These are phyloP conservation scores for Dexiosoma caninum DNA, from an alignment of 2,888 invertebrate genomes.

Conservation along the genomic window DNA sequence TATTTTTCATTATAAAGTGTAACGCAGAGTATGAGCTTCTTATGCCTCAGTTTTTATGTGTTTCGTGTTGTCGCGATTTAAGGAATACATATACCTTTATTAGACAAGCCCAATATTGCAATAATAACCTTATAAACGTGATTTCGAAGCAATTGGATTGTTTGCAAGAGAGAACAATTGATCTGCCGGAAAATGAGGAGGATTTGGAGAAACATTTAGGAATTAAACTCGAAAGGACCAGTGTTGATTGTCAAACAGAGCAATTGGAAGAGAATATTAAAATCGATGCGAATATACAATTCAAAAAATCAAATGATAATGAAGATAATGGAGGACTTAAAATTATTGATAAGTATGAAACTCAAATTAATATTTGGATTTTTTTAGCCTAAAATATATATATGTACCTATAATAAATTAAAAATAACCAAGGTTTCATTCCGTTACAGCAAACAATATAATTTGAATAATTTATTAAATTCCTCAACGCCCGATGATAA, in stretches of 20 bases:
- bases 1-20: neutral
- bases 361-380: neutral
- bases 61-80: slow-evolving; percentile 64
- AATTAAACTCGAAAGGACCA: neutral
- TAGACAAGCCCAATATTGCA: slow-evolving; percentile 66
- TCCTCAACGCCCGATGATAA: neutral
- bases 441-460: neutral
- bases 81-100: slow-evolving; percentile 68
- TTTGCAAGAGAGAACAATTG: slow-evolving; percentile 41
- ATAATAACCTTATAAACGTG: slow-evolving; percentile 64
- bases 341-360: neutral
- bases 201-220: neutral
- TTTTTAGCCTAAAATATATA: neutral
- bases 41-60: slow-evolving; percentile 47
- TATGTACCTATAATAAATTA: too few relatives aligned
- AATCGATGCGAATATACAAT: neutral
- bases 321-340: neutral
- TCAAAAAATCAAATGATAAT: neutral
- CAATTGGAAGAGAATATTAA: neutral
- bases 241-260: neutral
- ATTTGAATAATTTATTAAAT: neutral
- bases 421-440: neutral
- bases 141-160: slow-evolving; percentile 63
- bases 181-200: neutral
- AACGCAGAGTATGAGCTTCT: neutral